Evolutionary conservation across 1,140 invertebrate genomes (phyloP).

Genomic region (Euura lappo): DNA sequence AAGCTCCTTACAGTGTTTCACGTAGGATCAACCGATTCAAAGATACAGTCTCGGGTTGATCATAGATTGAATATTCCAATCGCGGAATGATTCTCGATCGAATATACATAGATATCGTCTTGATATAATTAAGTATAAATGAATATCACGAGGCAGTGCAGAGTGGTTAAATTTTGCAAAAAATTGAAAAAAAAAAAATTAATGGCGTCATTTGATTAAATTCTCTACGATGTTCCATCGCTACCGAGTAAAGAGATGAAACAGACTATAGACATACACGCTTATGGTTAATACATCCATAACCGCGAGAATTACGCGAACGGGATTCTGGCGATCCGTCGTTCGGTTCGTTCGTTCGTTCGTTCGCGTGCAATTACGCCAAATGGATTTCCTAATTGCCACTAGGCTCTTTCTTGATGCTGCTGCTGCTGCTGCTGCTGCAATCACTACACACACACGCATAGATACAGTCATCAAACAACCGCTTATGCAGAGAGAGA

Average conservation of each 20-base stretch:
- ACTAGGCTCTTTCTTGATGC: conserved; percentile 1
- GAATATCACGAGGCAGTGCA: too few relatives aligned
- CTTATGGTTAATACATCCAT: neutral
- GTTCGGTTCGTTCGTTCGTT: conserved; percentile 29
- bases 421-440: neutral
- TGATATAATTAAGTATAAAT: too few relatives aligned
- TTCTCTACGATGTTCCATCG: neutral
- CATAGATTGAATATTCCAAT: too few relatives aligned
- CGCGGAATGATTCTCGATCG: too few relatives aligned
- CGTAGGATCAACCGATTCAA: too few relatives aligned
- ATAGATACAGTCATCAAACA: neutral
- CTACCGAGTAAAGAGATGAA: too few relatives aligned
- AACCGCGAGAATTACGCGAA: neutral
- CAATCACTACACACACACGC: conserved; percentile 8
- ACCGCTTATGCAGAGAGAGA: neutral
- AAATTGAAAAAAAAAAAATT: neutral
- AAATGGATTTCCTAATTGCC: conserved; percentile 61
- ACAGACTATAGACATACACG: neutral
- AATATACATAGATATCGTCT: too few relatives aligned
- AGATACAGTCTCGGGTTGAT: too few relatives aligned
- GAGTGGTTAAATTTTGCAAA: too few relatives aligned
- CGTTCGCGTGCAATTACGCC: conserved; percentile 56
- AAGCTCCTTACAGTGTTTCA: too few relatives aligned
- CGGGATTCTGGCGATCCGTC: neutral
- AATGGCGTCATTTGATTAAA: conserved; percentile 42